Evolutionary conservation across 2,888 invertebrate genomes (phyloP).

Genomic region (Lobophora halterata): DNA sequence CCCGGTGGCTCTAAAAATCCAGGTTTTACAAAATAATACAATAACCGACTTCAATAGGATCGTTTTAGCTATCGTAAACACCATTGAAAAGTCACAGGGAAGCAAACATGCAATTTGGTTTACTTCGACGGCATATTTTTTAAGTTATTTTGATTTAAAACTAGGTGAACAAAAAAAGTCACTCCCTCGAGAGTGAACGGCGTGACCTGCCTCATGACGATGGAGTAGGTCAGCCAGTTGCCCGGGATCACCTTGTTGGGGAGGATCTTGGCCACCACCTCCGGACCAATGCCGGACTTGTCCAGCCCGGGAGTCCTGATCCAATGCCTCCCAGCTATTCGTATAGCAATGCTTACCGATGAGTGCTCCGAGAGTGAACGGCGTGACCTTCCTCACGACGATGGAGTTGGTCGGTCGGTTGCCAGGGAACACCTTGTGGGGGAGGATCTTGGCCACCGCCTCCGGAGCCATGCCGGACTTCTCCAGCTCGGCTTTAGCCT

Average conservation of each 20-base stretch:
- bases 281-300: conserved; percentile 87
- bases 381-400: conserved; percentile 93
- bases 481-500: conserved; percentile 90
- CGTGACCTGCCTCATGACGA: conserved; percentile 93
- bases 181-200: conserved; percentile 97
- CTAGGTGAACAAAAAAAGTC: too few relatives aligned
- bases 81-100: too few relatives aligned
- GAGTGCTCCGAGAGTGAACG: conserved; percentile 95
- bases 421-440: conserved; percentile 98
- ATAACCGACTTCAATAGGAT: too few relatives aligned
- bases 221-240: conserved; percentile 98
- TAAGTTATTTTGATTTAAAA: too few relatives aligned
- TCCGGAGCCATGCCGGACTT: conserved; percentile 88
- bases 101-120: too few relatives aligned
- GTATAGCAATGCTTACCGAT: conserved; percentile 86
- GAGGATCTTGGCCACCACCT: conserved; percentile 88
- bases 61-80: too few relatives aligned
- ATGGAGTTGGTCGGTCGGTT: conserved; percentile 99
- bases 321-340: too few relatives aligned
- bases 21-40: too few relatives aligned
- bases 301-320: conserved; percentile 91
- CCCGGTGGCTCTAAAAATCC: too few relatives aligned
- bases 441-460: conserved; percentile 89
- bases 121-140: too few relatives aligned
- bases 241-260: conserved; percentile 99